These are phyloP conservation scores for Acronicta aceris DNA, from an alignment of 2,888 invertebrate genomes.

Conservation along the genomic window DNA sequence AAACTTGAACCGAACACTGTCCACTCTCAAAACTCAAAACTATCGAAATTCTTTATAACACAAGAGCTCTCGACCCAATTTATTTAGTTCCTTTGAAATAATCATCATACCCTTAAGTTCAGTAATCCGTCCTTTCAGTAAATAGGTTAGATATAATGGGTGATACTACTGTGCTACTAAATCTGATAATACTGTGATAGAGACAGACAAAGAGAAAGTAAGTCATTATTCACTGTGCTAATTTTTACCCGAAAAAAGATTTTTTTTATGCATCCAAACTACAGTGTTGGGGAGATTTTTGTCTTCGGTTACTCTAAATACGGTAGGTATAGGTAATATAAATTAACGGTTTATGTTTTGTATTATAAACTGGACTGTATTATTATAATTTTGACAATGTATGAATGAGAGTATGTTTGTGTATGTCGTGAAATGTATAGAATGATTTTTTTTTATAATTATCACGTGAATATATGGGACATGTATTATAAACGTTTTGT, in stretches of 20 bases:
- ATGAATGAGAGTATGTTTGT: conserved; percentile 65
- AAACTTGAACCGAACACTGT: neutral
- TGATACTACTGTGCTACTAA: too few relatives aligned
- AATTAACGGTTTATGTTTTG: conserved; percentile 79
- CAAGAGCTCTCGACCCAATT: too few relatives aligned
- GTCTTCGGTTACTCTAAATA: neutral
- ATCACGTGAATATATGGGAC: conserved; percentile 56
- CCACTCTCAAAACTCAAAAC: neutral
- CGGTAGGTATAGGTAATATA: conserved; percentile 57
- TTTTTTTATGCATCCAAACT: too few relatives aligned
- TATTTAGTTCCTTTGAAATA: too few relatives aligned
- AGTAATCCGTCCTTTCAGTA: too few relatives aligned
- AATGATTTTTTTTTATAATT: conserved; percentile 63
- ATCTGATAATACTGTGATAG: too few relatives aligned
- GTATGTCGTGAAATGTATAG: conserved; percentile 66
- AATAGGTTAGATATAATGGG: too few relatives aligned
- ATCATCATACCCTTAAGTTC: too few relatives aligned
- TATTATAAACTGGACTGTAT: conserved; percentile 84
- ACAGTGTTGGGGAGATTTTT: neutral
- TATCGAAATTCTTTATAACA: too few relatives aligned
- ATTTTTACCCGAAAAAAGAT: too few relatives aligned
- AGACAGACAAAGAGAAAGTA: too few relatives aligned
- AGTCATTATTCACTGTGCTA: too few relatives aligned
- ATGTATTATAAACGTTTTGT: conserved; percentile 73
- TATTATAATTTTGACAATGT: conserved; percentile 63